Evolutionary conservation across 2,797 vertebrate genomes (phyloP).

Genomic region (Amazona ochrocephala): DNA sequence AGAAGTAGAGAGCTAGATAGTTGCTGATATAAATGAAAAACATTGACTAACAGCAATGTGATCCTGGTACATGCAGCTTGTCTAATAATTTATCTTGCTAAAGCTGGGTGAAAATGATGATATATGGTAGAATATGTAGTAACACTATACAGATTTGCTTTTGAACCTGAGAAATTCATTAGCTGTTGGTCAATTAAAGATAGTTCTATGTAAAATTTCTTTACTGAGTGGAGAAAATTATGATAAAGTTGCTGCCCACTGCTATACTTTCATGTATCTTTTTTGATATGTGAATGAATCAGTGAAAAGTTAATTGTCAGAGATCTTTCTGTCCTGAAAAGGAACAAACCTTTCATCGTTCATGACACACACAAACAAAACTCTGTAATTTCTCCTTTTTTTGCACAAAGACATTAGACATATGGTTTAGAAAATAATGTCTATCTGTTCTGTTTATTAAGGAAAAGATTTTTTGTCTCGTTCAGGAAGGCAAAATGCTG

Average conservation of each 20-base stretch:
- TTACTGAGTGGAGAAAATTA: not conserved
- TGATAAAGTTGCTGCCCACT: not conserved
- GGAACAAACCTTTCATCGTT: not conserved
- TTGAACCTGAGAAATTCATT: not conserved
- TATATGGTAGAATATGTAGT: not conserved
- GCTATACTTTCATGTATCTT: not conserved
- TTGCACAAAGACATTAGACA: not conserved
- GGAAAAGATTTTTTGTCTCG: conserved; percentile 86
- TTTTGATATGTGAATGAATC: not conserved
- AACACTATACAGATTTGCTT: not conserved
- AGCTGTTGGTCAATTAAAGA: not conserved
- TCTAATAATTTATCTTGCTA: not conserved
- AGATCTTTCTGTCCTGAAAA: not conserved
- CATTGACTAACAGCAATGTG: not conserved
- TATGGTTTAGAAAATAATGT: conserved; percentile 37
- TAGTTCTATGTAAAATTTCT: not conserved
- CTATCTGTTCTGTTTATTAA: conserved; percentile 73
- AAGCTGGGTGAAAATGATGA: not conserved
- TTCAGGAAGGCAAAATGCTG: conserved; percentile 80
- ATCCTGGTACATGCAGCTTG: not conserved
- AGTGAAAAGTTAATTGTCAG: not conserved
- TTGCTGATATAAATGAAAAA: not conserved
- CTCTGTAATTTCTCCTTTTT: not conserved
- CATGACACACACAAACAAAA: not conserved
- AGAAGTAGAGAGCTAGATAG: not conserved